Base-by-base conservation (phyloP, 2,797 vertebrate genomes). In the Rhynchotus rufescens region DNA sequence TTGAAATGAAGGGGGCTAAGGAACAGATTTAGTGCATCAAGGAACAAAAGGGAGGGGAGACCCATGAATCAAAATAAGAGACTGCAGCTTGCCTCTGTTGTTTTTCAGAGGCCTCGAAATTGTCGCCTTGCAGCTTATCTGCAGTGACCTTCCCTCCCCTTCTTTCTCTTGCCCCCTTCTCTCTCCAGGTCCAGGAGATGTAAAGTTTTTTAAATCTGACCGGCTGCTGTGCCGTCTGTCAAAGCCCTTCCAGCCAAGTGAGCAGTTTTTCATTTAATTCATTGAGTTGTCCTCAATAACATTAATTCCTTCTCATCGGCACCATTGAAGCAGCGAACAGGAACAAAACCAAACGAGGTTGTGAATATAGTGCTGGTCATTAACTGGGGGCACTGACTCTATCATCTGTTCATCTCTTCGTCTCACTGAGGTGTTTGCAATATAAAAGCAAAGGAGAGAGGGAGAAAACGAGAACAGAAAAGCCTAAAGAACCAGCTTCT, bases 321-420 rank as follows among this genome's bases (percentile, higher is more conserved):
- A 94, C 92, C 95, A 95, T 54, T 93, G 96, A 97, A 90, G 88
- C 61, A 16, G 90, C 54, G 86, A 97, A 94, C 45, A 80, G 93
- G 94, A 95, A 98, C 96, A 97, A 98, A 97, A 97, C 92, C 94
- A 94, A 96, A 98, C 28, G 93, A 97, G 94, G 90, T 95, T 97
- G 97, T 98, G 98, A 98, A 98, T 98, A 97, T 93, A 98, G 96
- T 96, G 96, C 93, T 94, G 94, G 97, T 97, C 96, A 98, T 98
- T 98, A 98, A 98, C 95, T 89, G 75, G 28, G 95, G 95, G 97
- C 96, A 95, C 77, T 95, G 96, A 96, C 96, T 97, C 96, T 90
- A 96, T 98, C 97, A 97, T 96, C 97, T 97, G 95, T 96, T 94
- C 92, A 92, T 88, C 92, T 75, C 86, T 95, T 83, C 49, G 0